phyloP scores from a whole-genome alignment of 1,140 invertebrate species.

The Brachionus rotundiformis region DNA sequence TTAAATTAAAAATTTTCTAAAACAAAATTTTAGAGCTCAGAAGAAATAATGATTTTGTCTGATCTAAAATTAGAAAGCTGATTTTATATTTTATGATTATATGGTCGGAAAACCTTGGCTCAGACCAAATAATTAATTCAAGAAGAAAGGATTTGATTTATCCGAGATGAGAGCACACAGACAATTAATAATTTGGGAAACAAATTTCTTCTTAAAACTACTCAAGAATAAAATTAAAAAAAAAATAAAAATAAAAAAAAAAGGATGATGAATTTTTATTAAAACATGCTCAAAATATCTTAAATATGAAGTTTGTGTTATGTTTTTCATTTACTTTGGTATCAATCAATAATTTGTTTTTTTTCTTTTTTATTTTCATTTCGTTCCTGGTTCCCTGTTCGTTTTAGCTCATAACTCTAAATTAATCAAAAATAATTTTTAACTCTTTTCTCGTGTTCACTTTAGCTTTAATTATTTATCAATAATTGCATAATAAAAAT shows the following conservation, averaged over 20 bases:
- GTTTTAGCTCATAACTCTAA: not conserved
- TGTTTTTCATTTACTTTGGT: not conserved
- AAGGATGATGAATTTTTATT: slow-evolving; percentile 15
- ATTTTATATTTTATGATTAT: not conserved
- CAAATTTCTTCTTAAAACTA: not conserved
- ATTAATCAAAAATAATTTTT: slow-evolving; percentile 35
- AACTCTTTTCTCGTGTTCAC: not conserved
- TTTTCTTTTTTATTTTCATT: slow-evolving; percentile 15
- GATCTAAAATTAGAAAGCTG: not conserved
- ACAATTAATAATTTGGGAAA: not conserved
- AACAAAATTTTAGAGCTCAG: too few species aligned
- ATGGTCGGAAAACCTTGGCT: not conserved
- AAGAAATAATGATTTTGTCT: not conserved
- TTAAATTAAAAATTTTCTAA: too few species aligned
- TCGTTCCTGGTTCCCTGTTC: not conserved
- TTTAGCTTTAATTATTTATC: not conserved
- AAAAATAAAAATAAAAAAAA: not conserved
- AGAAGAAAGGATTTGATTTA: not conserved
- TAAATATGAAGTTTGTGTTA: slow-evolving; percentile 2
- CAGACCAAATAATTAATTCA: not conserved
- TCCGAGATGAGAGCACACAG: not conserved
- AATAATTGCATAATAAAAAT: not conserved
- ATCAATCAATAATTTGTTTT: slow-evolving; percentile 38
- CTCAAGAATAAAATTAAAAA: not conserved
- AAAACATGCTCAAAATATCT: slow-evolving; percentile 40